Conservation (phyloP, 2,888 invertebrate genomes). For the Pristionchus exspectatus region DNA sequence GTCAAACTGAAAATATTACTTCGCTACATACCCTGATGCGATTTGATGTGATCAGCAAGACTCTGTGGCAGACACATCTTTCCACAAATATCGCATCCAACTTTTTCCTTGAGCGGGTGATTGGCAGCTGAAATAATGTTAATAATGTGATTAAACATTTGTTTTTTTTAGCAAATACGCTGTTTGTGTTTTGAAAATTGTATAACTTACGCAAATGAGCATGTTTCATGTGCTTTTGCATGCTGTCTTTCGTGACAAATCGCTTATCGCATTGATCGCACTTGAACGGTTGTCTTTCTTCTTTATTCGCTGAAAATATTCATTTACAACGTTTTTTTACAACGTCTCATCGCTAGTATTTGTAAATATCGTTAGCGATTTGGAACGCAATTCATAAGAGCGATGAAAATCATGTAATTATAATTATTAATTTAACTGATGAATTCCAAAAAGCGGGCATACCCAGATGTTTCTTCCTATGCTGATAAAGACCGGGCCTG, state of each 20-base stretch:
- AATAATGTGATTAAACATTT: background rate
- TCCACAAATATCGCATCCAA: background rate
- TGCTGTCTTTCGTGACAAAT: background rate
- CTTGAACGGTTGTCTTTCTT: background rate
- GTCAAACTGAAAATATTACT: too few relatives aligned
- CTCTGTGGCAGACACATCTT: background rate
- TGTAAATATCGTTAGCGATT: too few relatives aligned
- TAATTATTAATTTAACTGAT: too few relatives aligned
- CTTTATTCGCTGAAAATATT: background rate
- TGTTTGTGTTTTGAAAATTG: too few relatives aligned
- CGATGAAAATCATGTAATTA: too few relatives aligned
- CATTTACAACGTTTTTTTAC: too few relatives aligned
- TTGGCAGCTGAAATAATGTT: background rate
- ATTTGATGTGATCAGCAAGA: background rate
- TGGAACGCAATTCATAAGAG: too few relatives aligned
- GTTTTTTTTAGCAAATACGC: background rate
- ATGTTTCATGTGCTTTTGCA: background rate
- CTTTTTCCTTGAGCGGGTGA: background rate
- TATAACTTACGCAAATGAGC: background rate
- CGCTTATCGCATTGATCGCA: background rate
- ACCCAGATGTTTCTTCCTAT: too few relatives aligned
- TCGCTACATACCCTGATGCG: background rate
- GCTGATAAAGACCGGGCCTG: too few relatives aligned
- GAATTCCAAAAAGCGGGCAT: too few relatives aligned
- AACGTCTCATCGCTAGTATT: too few relatives aligned